Base-by-base conservation (phyloP, 2,797 vertebrate species). In the Takifugu ocellatus region DNA sequence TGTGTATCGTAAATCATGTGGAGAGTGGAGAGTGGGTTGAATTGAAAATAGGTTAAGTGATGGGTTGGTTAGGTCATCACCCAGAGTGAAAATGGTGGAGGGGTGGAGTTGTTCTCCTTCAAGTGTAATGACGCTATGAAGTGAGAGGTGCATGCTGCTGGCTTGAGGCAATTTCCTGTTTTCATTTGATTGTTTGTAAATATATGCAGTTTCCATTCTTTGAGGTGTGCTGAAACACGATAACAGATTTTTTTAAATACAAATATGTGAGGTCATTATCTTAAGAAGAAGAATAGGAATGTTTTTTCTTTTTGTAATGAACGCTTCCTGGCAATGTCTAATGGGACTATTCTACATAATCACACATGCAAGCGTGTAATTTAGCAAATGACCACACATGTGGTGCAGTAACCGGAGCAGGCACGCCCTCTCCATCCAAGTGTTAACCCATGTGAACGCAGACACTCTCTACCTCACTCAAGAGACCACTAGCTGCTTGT, bases 1-100 rank as follows among this genome's bases (percentile, higher is more conserved):
- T 77, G 66, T 72, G 63, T 72, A 55, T 74, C 74, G 83, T 90
- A 87, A 89, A 89, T 92, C 88, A 87, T 61, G 60, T 26, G 80
- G 58, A 80, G 68, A 83, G 77, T 66, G 67, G 54, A 71, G 71
- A 27, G 56, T 66, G 54, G 71, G 72, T 64, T 77, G 61, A 79
- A 86, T 71, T 62, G 49, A 67, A 75, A 75, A 59, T 59, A 65
- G 83, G 81, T 86, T 83, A 88, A 88, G 85, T 86, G 83, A 78
- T 77, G 70, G 78, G 78, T 70, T 79, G 75, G 74, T 76, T 79
- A 63, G 74, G 82, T 80, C 76, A 82, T 72, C 25, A 5, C 26
- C 67, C 71, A 72, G 63, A 78, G 36, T 63, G 63, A 74, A 63
- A 78, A 75, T 51, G 65, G 63, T 59, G 59, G 54, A 66, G 70